A percentile compares a stretch with the other conserved stretches of the same genome.
Evolutionary conservation across 64 coral and sea anemone genomes (phyloP).

Genomic region (Stichodactyla helianthus): DNA sequence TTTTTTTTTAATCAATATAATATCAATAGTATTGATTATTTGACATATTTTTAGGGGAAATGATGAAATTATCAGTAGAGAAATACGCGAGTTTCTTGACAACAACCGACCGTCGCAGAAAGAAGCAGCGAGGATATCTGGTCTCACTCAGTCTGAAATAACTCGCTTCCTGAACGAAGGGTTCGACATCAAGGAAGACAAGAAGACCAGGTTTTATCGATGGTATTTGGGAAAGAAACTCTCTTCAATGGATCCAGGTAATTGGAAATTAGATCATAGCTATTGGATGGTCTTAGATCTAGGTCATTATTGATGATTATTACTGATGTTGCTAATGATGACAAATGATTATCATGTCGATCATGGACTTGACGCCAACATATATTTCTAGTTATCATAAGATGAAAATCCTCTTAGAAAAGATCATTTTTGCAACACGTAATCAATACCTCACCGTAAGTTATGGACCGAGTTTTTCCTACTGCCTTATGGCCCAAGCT

Average conservation of each 20-base stretch:
- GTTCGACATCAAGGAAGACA: slow-evolving; percentile 47
- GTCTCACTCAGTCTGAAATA: slow-evolving; percentile 36
- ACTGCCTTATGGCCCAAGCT: too few relatives aligned
- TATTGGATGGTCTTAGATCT: neutral
- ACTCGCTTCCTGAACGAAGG: slow-evolving; percentile 40
- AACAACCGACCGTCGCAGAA: slow-evolving; percentile 54
- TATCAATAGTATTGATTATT: too few relatives aligned
- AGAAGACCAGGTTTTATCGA: slow-evolving; percentile 46
- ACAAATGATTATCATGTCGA: neutral
- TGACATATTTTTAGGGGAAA: slow-evolving; percentile 36
- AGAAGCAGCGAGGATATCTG: slow-evolving; percentile 37
- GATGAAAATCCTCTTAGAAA: too few relatives aligned
- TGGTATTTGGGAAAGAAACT: slow-evolving; percentile 66
- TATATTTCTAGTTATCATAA: too few relatives aligned
- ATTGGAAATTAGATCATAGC: neutral
- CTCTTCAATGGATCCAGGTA: slow-evolving; percentile 46
- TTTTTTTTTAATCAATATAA: too few relatives aligned
- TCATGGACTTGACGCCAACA: too few relatives aligned
- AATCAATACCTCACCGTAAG: too few relatives aligned
- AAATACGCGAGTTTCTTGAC: slow-evolving; percentile 62
- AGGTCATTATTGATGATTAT: neutral
- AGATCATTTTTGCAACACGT: too few relatives aligned
- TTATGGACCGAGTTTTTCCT: too few relatives aligned
- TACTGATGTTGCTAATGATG: neutral
- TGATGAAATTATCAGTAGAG: slow-evolving; percentile 58